Conservation (phyloP, 2,888 invertebrate genomes). For the Xylocampa areola region DNA sequence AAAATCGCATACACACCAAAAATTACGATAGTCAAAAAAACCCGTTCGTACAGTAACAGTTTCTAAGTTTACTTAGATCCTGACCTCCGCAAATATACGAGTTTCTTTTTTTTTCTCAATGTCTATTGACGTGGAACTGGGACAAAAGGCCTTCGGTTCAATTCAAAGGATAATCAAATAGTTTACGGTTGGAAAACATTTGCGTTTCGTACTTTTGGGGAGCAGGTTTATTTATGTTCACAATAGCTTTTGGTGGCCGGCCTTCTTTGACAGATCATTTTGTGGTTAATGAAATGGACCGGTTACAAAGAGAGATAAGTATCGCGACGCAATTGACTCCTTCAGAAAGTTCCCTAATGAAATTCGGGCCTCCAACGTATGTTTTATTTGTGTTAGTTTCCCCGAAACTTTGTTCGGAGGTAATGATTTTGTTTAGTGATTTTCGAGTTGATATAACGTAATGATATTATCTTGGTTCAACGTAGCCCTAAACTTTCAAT, state of each 20-base stretch:
- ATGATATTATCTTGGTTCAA: conserved; percentile 49
- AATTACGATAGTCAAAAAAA: conserved; percentile 42
- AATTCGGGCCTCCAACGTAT: conserved; percentile 49
- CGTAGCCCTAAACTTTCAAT: conserved; percentile 39
- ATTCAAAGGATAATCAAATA: conserved; percentile 82
- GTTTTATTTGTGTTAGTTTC: conserved; percentile 54
- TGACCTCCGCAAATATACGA: conserved; percentile 70
- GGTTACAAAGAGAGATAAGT: conserved; percentile 51
- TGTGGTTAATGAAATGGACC: conserved; percentile 67
- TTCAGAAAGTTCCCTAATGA: conserved; percentile 52
- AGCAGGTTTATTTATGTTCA: conserved; percentile 69
- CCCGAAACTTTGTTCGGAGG: conserved; percentile 41
- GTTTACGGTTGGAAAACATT: conserved; percentile 74
- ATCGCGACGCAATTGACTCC: conserved; percentile 55
- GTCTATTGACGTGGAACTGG: conserved; percentile 74
- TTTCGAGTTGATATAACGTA: conserved; percentile 46
- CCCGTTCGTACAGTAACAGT: conserved; percentile 38
- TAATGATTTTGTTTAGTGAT: conserved; percentile 52
- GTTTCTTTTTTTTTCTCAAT: conserved; percentile 65
- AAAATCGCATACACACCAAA: conserved; percentile 27
- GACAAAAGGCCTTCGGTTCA: conserved; percentile 72
- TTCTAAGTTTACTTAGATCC: conserved; percentile 62
- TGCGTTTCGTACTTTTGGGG: conserved; percentile 67
- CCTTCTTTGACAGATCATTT: conserved; percentile 71
- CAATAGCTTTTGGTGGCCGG: conserved; percentile 64